These are phyloP conservation scores for Pongo abelii DNA, from an alignment of 2,113 vertebrate genomes.

Conservation along the genomic window DNA sequence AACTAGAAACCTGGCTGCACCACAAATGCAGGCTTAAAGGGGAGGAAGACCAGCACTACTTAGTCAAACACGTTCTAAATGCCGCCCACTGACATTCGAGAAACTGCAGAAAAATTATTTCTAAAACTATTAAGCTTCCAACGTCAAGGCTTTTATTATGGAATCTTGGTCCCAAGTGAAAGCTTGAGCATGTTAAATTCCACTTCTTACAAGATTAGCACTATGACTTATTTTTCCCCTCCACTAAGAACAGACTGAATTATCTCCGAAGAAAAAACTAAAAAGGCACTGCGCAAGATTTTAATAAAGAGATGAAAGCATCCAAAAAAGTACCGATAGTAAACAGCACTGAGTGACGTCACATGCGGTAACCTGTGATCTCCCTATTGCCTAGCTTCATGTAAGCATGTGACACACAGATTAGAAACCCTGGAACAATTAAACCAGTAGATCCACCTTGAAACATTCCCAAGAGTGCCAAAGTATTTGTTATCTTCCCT, in stretches of 20 bases:
- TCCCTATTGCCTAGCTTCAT: neutral
- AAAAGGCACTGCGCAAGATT: neutral
- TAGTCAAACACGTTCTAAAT: neutral
- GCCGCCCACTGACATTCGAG: neutral
- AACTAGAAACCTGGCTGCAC: neutral
- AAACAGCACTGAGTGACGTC: neutral
- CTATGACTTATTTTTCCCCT: neutral
- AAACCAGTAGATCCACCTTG: neutral
- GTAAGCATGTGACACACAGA: neutral
- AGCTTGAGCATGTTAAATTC: slow-evolving; percentile 15
- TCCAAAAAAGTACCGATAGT: neutral
- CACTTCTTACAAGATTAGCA: neutral
- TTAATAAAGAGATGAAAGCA: neutral
- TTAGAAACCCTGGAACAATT: neutral
- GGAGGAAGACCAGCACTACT: neutral
- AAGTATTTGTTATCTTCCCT: neutral
- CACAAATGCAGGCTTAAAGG: neutral
- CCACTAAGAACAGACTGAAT: neutral
- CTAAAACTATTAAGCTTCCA: neutral
- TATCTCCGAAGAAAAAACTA: neutral
- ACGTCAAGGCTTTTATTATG: slow-evolving; percentile 16
- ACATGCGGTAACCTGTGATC: neutral
- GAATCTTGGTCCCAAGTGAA: neutral
- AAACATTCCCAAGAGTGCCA: neutral
- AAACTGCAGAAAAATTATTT: slow-evolving; percentile 5